A percentile compares a stretch with the other conserved stretches of the same genome.
phyloP scores from a whole-genome alignment of 2,797 vertebrate species.

The Hoplostethus mediterraneus region DNA sequence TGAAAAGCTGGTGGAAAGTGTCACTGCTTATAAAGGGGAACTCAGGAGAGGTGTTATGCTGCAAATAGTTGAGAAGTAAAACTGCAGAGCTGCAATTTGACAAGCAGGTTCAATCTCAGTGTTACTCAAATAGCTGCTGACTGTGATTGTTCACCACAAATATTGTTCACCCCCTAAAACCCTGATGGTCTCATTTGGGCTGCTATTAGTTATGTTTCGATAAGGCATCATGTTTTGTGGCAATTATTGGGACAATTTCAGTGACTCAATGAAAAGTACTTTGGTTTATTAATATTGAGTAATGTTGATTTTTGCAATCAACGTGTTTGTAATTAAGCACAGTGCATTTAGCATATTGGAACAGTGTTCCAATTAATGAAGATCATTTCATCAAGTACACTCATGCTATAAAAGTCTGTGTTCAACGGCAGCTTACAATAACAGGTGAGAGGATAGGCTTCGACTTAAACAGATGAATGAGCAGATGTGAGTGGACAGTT shows the following conservation, averaged over 20 bases:
- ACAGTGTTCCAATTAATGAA: conserved; percentile 75
- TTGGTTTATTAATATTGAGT: conserved; percentile 55
- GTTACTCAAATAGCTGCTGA: conserved; percentile 68
- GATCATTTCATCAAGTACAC: conserved; percentile 75
- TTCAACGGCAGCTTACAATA: conserved; percentile 57
- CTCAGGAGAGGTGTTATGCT: conserved; percentile 65
- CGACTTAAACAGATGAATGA: conserved; percentile 69
- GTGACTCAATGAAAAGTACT: conserved; percentile 47
- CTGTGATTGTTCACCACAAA: conserved; percentile 61
- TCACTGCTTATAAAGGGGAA: conserved; percentile 68
- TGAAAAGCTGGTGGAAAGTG: conserved; percentile 72
- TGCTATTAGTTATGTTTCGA: conserved; percentile 57
- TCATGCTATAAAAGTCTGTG: conserved; percentile 65
- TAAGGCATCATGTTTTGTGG: conserved; percentile 52
- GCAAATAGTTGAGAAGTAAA: conserved; percentile 48
- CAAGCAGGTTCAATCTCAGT: conserved; percentile 60
- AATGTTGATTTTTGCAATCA: conserved; percentile 62
- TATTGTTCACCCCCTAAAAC: conserved; percentile 44
- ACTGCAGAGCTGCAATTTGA: conserved; percentile 70
- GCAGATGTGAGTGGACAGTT: conserved; percentile 74
- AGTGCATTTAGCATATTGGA: conserved; percentile 74
- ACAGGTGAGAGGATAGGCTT: conserved; percentile 66
- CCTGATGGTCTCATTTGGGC: conserved; percentile 56
- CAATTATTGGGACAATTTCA: conserved; percentile 35
- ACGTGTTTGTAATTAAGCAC: conserved; percentile 69